These are phyloP conservation scores for Tyto alba DNA, from an alignment of 2,113 vertebrate species.

Conservation along the genomic window DNA sequence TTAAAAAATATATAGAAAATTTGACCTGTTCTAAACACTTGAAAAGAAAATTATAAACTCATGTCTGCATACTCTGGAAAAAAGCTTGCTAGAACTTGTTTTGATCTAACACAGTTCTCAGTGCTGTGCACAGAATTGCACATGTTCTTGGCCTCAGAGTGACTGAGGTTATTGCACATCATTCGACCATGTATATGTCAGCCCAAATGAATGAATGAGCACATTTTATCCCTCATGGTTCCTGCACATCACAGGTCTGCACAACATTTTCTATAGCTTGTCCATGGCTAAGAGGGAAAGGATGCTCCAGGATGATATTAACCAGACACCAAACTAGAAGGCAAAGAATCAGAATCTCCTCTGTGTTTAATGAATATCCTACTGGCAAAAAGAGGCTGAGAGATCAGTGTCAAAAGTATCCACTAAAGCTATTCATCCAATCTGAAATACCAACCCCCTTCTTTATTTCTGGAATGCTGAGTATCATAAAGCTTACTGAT, in stretches of 20 bases:
- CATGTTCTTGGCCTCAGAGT: not conserved
- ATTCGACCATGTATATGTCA: accelerated
- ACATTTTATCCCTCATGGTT: not conserved
- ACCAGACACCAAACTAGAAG: not conserved
- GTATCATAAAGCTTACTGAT: not conserved
- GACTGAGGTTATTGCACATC: not conserved
- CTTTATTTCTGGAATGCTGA: not conserved
- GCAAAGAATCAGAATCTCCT: not conserved
- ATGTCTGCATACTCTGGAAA: not conserved
- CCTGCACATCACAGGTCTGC: not conserved
- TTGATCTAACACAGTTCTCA: not conserved
- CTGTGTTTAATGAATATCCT: not conserved
- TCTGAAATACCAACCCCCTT: not conserved
- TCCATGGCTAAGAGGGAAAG: not conserved
- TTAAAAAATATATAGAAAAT: not conserved
- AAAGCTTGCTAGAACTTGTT: not conserved
- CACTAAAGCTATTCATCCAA: not conserved
- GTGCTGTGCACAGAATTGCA: not conserved
- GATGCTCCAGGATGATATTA: not conserved
- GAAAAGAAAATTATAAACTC: not conserved
- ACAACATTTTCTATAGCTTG: not conserved
- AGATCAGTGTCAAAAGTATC: not conserved
- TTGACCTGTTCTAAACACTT: not conserved
- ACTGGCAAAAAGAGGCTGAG: not conserved
- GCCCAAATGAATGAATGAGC: not conserved